Percentiles rank a stretch among this genome's conserved stretches.
phyloP scores from a whole-genome alignment of 2,113 vertebrate genomes.

The Fregetta grallaria region DNA sequence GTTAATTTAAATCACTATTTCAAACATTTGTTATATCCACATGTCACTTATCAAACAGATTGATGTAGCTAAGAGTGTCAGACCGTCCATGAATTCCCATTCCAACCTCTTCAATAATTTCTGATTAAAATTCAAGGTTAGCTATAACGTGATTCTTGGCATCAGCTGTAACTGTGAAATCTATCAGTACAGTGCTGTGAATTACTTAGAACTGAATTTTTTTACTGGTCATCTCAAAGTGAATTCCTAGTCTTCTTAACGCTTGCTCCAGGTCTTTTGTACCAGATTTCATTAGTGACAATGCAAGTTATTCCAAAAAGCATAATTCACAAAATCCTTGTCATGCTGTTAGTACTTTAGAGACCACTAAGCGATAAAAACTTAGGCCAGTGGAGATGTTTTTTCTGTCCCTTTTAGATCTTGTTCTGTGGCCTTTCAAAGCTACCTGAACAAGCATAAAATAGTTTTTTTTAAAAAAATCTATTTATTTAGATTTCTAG shows the following conservation, averaged over 20 bases:
- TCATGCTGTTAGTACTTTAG: background rate
- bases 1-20: background rate
- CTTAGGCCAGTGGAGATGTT: background rate
- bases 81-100: background rate
- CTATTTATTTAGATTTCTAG: background rate
- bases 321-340: background rate
- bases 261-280: background rate
- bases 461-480: background rate
- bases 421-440: background rate
- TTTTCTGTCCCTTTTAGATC: background rate
- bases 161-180: background rate
- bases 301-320: background rate
- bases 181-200: background rate
- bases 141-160: background rate
- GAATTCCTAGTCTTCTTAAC: background rate
- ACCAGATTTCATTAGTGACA: background rate
- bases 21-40: background rate
- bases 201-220: background rate
- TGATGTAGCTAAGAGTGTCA: background rate
- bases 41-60: background rate
- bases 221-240: background rate
- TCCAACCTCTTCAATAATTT: background rate
- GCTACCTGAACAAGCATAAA: background rate
- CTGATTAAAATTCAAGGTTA: background rate
- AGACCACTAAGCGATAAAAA: background rate